phyloP scores from a whole-genome alignment of 2,113 vertebrate species.

The Myrmecophaga tridactyla region DNA sequence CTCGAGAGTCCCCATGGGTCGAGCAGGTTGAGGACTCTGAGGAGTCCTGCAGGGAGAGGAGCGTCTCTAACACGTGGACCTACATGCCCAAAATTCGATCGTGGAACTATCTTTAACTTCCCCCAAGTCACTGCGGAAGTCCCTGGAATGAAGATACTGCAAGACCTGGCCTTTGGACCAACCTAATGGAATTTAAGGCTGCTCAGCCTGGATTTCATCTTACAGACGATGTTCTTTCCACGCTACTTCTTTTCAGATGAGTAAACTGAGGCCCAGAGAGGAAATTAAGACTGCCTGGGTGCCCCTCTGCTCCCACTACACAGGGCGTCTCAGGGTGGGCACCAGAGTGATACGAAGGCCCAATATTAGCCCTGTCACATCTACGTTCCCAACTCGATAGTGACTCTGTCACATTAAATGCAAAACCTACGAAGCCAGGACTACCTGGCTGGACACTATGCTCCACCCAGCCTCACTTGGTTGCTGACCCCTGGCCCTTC shows the following conservation, averaged over 20 bases:
- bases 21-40: neutral
- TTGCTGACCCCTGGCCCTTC: neutral
- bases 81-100: neutral
- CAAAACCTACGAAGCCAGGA: neutral
- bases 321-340: accelerated
- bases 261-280: neutral
- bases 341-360: neutral
- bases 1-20: neutral
- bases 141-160: neutral
- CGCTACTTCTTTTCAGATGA: neutral
- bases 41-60: neutral
- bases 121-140: neutral
- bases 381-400: neutral
- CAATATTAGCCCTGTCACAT: no score
- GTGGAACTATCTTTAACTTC: neutral
- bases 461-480: neutral
- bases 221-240: neutral
- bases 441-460: neutral
- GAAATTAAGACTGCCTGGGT: neutral
- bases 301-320: neutral
- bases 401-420: neutral
- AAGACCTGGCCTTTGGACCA: neutral
- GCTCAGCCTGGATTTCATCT: neutral
- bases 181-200: neutral
- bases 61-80: neutral